These are phyloP conservation scores for Poecile atricapillus DNA, from an alignment of 2,113 vertebrate genomes.

Conservation along the genomic window DNA sequence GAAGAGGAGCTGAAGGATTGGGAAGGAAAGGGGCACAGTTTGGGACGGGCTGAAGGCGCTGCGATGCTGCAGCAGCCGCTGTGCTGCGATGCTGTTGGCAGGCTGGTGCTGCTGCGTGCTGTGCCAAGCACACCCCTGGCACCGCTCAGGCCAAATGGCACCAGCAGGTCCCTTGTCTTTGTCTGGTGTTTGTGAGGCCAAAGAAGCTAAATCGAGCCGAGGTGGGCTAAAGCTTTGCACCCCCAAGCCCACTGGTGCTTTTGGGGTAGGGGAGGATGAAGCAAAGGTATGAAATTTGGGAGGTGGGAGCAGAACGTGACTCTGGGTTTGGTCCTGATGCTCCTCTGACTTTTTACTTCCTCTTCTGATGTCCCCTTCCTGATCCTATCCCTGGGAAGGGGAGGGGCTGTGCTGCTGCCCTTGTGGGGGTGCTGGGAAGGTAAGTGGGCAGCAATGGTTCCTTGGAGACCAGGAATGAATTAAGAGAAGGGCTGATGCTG, in stretches of 20 bases:
- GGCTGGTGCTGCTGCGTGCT: background rate
- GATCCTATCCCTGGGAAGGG: background rate
- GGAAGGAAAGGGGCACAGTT: rapidly evolving
- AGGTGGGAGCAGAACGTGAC: background rate
- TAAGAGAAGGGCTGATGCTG: conserved; percentile 2
- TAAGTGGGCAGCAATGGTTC: background rate
- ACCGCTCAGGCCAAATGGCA: background rate
- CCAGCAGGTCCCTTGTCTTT: background rate
- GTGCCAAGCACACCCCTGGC: background rate
- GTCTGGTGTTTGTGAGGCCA: background rate
- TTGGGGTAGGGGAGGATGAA: background rate
- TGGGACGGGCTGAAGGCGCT: background rate
- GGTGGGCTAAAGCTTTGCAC: rapidly evolving
- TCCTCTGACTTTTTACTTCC: background rate
- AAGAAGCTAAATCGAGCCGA: background rate
- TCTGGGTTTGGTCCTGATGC: background rate
- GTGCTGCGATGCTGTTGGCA: background rate
- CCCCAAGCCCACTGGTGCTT: background rate
- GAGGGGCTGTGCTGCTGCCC: background rate
- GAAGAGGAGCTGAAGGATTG: background rate
- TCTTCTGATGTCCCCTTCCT: background rate
- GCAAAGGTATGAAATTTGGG: background rate
- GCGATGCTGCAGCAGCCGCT: background rate
- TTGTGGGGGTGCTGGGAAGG: background rate
- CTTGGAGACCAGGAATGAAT: background rate